These are phyloP conservation scores for Campylomormyrus numenius DNA, from an alignment of 2,113 vertebrate species.

Conservation along the genomic window DNA sequence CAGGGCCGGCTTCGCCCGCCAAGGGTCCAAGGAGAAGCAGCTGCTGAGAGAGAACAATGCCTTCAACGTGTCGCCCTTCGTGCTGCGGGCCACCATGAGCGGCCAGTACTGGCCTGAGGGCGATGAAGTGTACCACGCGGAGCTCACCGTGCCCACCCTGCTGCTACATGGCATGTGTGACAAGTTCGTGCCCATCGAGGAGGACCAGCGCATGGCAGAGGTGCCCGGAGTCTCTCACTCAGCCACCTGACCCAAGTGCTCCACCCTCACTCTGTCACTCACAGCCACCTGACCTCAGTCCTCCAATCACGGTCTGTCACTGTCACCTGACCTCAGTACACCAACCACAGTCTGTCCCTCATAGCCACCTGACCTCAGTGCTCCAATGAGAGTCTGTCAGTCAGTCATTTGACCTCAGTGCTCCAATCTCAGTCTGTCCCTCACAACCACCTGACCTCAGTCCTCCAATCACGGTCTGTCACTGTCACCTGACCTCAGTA, in stretches of 20 bases:
- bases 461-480: not conserved
- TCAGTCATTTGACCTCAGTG: not conserved
- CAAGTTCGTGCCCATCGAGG: slow-evolving; percentile 89
- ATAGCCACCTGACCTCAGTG: not conserved
- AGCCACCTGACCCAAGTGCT: not conserved
- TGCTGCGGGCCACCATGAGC: slow-evolving; percentile 93
- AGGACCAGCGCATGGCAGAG: slow-evolving; percentile 96
- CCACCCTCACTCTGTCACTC: not conserved
- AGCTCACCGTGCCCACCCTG: slow-evolving; percentile 84
- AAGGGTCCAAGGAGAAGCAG: slow-evolving; percentile 94
- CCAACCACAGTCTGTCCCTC: not conserved
- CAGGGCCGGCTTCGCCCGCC: slow-evolving; percentile 89
- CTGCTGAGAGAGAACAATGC: slow-evolving; percentile 87
- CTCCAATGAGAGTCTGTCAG: not conserved
- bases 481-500: not conserved
- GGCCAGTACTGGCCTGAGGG: slow-evolving; percentile 98
- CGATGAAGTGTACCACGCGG: slow-evolving; percentile 91
- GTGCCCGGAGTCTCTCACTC: slow-evolving; percentile 45
- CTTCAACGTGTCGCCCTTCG: slow-evolving; percentile 92
- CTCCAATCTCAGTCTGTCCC: not conserved
- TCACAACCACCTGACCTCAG: not conserved
- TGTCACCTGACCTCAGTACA: not conserved
- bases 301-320: not conserved
- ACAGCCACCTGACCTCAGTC: not conserved
- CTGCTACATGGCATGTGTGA: slow-evolving; percentile 91